These are phyloP conservation scores for Synaphobranchus kaupii DNA, from an alignment of 2,797 vertebrate genomes.

Conservation along the genomic window DNA sequence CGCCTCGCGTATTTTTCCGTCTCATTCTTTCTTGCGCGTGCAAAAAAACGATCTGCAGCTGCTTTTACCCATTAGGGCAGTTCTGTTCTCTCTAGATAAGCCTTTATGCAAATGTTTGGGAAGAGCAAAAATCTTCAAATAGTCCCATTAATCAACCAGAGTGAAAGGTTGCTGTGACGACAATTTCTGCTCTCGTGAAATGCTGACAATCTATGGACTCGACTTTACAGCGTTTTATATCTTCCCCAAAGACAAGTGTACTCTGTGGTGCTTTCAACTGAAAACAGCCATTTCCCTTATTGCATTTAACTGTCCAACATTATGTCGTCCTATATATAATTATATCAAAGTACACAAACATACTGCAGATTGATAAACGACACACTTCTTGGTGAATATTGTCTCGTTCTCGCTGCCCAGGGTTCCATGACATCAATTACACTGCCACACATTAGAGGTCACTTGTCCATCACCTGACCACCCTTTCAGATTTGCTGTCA, in stretches of 20 bases:
- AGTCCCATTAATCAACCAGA: constrained; percentile 8
- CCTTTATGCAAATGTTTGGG: constrained; percentile 21
- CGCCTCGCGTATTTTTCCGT: constrained; percentile 4
- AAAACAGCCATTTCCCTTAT: constrained; percentile 5
- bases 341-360: not conserved
- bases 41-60: constrained; percentile 1
- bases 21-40: constrained; percentile 19
- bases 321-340: not conserved
- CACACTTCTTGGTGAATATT: not conserved
- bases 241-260: not conserved
- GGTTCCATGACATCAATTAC: not conserved
- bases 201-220: not conserved
- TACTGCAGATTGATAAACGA: not conserved
- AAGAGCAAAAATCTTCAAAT: not conserved
- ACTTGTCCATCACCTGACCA: not conserved
- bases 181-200: not conserved
- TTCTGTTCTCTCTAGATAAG: constrained; percentile 29
- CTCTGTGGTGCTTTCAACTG: not conserved
- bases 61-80: not conserved
- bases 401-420: not conserved
- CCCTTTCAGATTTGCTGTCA: not conserved
- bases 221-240: not conserved
- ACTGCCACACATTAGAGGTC: not conserved
- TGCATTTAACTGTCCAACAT: not conserved
- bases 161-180: not conserved